Base-by-base conservation (phyloP, 2,113 vertebrate species). In the Ceyx cyanopectus region DNA sequence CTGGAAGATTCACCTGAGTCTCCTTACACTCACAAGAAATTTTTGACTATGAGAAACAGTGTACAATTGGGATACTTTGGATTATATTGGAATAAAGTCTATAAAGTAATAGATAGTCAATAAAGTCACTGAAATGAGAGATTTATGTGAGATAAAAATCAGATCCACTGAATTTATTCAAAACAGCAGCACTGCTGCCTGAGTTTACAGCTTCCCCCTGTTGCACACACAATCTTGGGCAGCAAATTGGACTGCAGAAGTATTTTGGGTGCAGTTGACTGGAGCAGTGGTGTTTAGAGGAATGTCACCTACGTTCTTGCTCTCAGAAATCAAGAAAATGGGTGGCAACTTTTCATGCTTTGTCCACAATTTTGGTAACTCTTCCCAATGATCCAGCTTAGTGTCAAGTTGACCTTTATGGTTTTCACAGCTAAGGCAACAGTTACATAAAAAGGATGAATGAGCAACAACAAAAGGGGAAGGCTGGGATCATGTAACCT, bases 371-470 rank as follows among this genome's bases (percentile, higher is more conserved):
- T 91, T 80, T 80, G 83, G 12, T 73, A 69, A 85, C 46, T 89
- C 81, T 94, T 92, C 70, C 46, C 79, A 91, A 12, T 34, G 67
- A 79, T 87, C 58, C 46, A 73, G 70, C 87, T 93, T 58, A 74
- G 75, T 73, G 86, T 89, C 81, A 69, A 45, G 74, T 40, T 89
- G 92, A 89, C 94, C 89, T 93, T 91, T 95, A 18, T 21, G 63
- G 27, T 74, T 92, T 93, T 91, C 94, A 91, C 63, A 70, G 72
- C 54, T 89, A 87, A 72, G 67, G 92, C 79, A 91, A 93, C 63
- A 80, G 92, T 87, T 94, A 85, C 86, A 93, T 94, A 67, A 92
- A 93, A 95, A 79, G 86, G 91, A 93, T 94, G 95, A 95, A 92
- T 17, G 84, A 89, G 63, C 84, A 93, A 77, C 91, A 95, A 91